These are phyloP conservation scores for Pectinophora gossypiella DNA, from an alignment of 1,140 invertebrate species.

Conservation along the genomic window DNA sequence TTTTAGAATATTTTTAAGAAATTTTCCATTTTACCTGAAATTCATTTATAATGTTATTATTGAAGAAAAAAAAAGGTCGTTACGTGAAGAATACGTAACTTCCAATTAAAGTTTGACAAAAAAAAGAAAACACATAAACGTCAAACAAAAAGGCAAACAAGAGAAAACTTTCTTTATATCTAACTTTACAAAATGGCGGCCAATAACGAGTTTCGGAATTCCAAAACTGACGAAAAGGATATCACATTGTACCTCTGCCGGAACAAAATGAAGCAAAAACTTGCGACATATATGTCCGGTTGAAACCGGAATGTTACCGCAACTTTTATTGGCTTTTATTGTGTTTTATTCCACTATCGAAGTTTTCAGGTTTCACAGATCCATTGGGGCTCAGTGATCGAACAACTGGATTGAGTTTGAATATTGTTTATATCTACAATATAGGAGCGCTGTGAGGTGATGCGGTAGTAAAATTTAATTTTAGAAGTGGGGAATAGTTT, in stretches of 20 bases:
- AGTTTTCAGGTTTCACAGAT: slow-evolving; percentile 47
- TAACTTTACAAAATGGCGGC: not conserved
- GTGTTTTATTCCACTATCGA: slow-evolving; percentile 24
- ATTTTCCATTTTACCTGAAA: too few species aligned
- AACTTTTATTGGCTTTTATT: slow-evolving; percentile 47
- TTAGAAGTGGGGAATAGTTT: too few species aligned
- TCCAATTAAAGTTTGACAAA: too few species aligned
- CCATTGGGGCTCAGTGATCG: slow-evolving; percentile 39
- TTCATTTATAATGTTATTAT: too few species aligned
- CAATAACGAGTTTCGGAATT: not conserved
- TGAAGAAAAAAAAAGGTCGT: too few species aligned
- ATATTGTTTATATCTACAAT: not conserved
- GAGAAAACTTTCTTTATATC: not conserved
- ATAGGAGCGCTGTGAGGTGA: too few species aligned
- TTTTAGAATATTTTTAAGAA: too few species aligned
- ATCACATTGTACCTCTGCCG: not conserved
- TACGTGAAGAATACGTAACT: too few species aligned
- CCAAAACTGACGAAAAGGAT: slow-evolving; percentile 8
- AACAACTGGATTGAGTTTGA: slow-evolving; percentile 18
- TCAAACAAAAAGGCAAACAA: too few species aligned
- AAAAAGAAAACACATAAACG: too few species aligned
- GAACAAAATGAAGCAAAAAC: slow-evolving; percentile 29
- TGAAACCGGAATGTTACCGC: slow-evolving; percentile 35
- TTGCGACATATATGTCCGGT: slow-evolving; percentile 36
- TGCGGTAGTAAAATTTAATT: too few species aligned